Base-by-base conservation (phyloP, 2,113 vertebrate genomes). In the Zootoca vivipara region DNA sequence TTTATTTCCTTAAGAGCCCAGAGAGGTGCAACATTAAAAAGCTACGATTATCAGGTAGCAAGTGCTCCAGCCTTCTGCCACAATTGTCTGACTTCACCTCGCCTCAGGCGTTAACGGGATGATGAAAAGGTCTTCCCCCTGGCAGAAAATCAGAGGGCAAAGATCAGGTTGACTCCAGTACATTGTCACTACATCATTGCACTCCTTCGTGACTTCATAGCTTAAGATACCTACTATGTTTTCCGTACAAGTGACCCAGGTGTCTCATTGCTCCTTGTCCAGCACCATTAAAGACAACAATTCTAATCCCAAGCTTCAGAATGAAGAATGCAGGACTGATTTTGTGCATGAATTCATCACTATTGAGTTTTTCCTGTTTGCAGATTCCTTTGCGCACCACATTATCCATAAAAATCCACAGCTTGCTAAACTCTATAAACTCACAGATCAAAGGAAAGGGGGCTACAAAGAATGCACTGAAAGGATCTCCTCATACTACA, bases 71-170 rank as follows among this genome's bases (percentile, higher is more conserved):
- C 93, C 94, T 96, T 95, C 86, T 67, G 0, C 87, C 90, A 89
- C 94, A 91, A 92, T 83, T 77, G 3, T 87, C 77, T 67, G 85
- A 92, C 90, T 94, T 85, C 46, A 90, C 65, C 88, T 83, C 85
- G 58, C 89, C 93, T 95, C 92, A 1, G 38, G 92, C 0, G 0
- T 96, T 98, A 99, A 95, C 99, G 99, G 93, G 97, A 96, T 83
- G 97, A 95, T 83, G 97, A 95, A 96, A 99, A 99, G 0, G 99
- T 99, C 97, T 99, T 99, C 93, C 99, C 99, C 96, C 99, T 99
- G 72, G 95, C 74, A 95, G 90, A 86, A 90, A 95, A 20, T 72
- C 83, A n/a, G 77, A 82, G 87, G 62, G 85, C 16, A 46, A 16
- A 35, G 5, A 33, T 88, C n/a, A 95, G 86, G 28, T 52, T 12